Evolutionary conservation across 2,888 invertebrate species (phyloP).

Genomic region (Mythimna albipuncta): DNA sequence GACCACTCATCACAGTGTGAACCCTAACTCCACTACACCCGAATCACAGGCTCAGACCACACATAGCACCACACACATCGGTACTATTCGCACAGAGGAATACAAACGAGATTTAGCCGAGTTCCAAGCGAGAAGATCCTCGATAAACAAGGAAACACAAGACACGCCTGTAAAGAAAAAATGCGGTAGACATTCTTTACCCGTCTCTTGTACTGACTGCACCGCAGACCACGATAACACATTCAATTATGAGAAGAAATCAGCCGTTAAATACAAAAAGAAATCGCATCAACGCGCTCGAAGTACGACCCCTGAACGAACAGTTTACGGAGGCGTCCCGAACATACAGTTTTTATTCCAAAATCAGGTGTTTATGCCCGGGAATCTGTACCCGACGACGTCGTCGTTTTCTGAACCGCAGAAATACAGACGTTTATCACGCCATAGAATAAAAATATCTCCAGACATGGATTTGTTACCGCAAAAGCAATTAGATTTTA

Average conservation of each 20-base stretch:
- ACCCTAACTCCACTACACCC: slow-evolving; percentile 67
- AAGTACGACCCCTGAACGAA: slow-evolving; percentile 76
- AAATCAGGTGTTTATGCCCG: slow-evolving; percentile 89
- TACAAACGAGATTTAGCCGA: slow-evolving; percentile 88
- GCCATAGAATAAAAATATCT: slow-evolving; percentile 70
- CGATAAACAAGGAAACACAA: slow-evolving; percentile 74
- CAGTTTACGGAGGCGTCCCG: slow-evolving; percentile 75
- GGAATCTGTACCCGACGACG: slow-evolving; percentile 74
- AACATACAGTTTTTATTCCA: slow-evolving; percentile 88
- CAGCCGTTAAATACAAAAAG: slow-evolving; percentile 83
- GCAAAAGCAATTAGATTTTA: slow-evolving; percentile 83
- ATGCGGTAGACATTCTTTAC: slow-evolving; percentile 85
- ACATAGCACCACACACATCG: slow-evolving; percentile 72
- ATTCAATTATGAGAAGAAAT: slow-evolving; percentile 87
- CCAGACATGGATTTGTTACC: slow-evolving; percentile 75
- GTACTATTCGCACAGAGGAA: slow-evolving; percentile 86
- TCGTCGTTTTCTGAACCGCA: slow-evolving; percentile 79
- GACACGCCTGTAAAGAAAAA: slow-evolving; percentile 82
- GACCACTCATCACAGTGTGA: slow-evolving; percentile 78
- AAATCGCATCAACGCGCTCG: slow-evolving; percentile 76
- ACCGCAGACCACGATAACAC: slow-evolving; percentile 81
- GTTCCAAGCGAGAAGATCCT: slow-evolving; percentile 86
- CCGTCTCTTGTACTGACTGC: slow-evolving; percentile 85
- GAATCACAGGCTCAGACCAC: slow-evolving; percentile 64
- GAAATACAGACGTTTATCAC: slow-evolving; percentile 68